Percentiles rank a stretch among this genome's conserved stretches.
Conservation (phyloP, 2,113 vertebrate species). For the Tiliqua scincoides region DNA sequence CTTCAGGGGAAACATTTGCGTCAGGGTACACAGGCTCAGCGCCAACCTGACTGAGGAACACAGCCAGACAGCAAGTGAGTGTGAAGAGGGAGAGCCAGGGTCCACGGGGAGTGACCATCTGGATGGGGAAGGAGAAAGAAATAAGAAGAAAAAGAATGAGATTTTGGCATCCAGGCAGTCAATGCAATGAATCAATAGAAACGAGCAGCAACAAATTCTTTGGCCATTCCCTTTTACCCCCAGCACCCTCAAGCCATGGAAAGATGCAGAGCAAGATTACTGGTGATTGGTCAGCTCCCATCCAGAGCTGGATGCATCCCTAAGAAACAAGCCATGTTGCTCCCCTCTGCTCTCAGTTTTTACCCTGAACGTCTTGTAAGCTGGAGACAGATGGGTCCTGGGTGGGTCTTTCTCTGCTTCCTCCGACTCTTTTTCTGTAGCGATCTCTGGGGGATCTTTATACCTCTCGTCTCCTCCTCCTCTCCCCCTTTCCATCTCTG, state of each 20-base stretch:
- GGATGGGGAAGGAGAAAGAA: neutral
- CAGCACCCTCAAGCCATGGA: neutral
- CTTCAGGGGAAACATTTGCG: neutral
- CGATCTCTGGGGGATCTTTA: neutral
- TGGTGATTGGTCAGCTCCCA: neutral
- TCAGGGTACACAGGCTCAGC: constrained; percentile 27
- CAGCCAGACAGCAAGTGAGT: constrained; percentile 11
- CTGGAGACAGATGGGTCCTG: neutral
- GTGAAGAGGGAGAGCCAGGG: neutral
- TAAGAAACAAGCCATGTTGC: neutral
- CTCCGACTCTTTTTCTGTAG: neutral
- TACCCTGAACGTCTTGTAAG: neutral
- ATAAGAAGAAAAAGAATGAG: neutral
- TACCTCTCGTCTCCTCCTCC: neutral
- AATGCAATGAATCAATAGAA: neutral
- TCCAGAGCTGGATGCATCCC: neutral
- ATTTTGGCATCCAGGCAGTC: neutral
- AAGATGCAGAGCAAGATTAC: neutral
- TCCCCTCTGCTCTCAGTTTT: neutral
- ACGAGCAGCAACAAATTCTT: neutral
- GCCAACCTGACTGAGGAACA: neutral
- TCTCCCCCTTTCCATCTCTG: neutral
- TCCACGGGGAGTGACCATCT: neutral
- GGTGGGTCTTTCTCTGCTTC: neutral
- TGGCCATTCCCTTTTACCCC: neutral